Evolutionary conservation across 2,797 vertebrate species (phyloP).

Genomic region (Spondyliosoma cantharus): DNA sequence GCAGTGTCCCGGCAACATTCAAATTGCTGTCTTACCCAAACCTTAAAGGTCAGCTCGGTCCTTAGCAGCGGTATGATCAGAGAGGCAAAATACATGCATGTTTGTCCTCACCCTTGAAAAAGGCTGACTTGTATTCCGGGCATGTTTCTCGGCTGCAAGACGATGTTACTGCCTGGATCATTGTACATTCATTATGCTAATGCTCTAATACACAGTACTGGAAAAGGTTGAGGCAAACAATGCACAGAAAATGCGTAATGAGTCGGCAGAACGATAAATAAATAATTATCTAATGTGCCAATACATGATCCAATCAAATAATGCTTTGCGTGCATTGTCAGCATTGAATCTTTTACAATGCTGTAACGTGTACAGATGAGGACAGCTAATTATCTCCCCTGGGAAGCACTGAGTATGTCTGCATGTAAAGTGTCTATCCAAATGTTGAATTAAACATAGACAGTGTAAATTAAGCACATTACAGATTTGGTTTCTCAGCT

Average conservation of each 20-base stretch:
- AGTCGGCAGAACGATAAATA: conserved; percentile 12
- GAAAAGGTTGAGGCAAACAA: conserved; percentile 24
- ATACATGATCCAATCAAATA: background rate
- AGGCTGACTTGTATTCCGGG: conserved; percentile 46
- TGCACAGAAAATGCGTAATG: background rate
- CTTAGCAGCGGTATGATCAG: conserved; percentile 42
- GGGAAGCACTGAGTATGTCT: conserved; percentile 18
- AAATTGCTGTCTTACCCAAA: conserved; percentile 53
- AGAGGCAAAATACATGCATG: conserved; percentile 51
- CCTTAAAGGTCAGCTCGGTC: conserved; percentile 69
- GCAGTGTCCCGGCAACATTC: conserved; percentile 50
- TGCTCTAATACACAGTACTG: conserved; percentile 7
- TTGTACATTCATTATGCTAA: conserved; percentile 51
- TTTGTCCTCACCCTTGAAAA: conserved; percentile 55
- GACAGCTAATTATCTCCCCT: conserved; percentile 34
- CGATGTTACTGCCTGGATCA: conserved; percentile 26
- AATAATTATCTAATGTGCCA: background rate
- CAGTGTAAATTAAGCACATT: conserved; percentile 21
- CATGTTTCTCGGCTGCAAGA: conserved; percentile 35
- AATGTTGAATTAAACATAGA: conserved; percentile 32
- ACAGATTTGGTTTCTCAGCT: background rate
- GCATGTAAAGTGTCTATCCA: conserved; percentile 35
- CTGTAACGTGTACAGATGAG: conserved; percentile 7
- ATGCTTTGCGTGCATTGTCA: conserved; percentile 10
- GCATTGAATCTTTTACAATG: background rate